These are phyloP conservation scores for Selene dorsalis DNA, from an alignment of 2,797 vertebrate species.

Conservation along the genomic window DNA sequence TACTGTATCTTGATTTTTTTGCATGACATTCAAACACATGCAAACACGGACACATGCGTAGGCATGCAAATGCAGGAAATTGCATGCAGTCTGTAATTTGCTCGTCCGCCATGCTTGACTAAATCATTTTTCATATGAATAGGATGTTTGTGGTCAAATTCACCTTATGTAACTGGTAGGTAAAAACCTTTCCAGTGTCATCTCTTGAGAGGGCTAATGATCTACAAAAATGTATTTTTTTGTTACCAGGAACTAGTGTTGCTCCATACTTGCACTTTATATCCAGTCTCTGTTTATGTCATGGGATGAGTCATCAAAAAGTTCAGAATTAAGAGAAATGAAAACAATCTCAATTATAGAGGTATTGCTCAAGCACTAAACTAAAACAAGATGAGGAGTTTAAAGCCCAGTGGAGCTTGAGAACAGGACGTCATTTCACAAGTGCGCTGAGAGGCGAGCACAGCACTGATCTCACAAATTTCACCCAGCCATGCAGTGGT, in stretches of 20 bases:
- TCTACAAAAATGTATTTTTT: background rate
- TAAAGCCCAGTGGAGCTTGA: slow-evolving; percentile 41
- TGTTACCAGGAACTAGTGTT: slow-evolving; percentile 7
- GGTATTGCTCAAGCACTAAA: slow-evolving; percentile 22
- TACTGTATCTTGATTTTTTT: slow-evolving; percentile 52
- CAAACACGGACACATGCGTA: slow-evolving; percentile 35
- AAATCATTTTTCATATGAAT: slow-evolving; percentile 26
- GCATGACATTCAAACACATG: slow-evolving; percentile 52
- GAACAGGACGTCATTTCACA: slow-evolving; percentile 61
- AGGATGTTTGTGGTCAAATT: background rate
- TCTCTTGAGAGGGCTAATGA: background rate
- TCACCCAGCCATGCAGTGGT: slow-evolving; percentile 46
- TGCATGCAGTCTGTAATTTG: slow-evolving; percentile 3
- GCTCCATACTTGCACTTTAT: background rate
- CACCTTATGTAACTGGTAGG: background rate
- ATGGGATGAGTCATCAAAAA: slow-evolving; percentile 1
- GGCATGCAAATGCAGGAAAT: slow-evolving; percentile 48
- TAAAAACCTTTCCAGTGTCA: background rate
- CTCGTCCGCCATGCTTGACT: slow-evolving; percentile 7
- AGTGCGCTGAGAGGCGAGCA: slow-evolving; percentile 61
- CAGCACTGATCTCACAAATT: slow-evolving; percentile 65
- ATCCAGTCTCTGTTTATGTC: background rate
- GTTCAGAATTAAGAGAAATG: background rate
- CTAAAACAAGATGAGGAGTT: slow-evolving; percentile 18
- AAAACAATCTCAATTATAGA: background rate